Evolutionary conservation across 2,888 invertebrate genomes (phyloP), one percentile per base, ranked within the genome.

Genomic region (Venusia cambrica): DNA sequence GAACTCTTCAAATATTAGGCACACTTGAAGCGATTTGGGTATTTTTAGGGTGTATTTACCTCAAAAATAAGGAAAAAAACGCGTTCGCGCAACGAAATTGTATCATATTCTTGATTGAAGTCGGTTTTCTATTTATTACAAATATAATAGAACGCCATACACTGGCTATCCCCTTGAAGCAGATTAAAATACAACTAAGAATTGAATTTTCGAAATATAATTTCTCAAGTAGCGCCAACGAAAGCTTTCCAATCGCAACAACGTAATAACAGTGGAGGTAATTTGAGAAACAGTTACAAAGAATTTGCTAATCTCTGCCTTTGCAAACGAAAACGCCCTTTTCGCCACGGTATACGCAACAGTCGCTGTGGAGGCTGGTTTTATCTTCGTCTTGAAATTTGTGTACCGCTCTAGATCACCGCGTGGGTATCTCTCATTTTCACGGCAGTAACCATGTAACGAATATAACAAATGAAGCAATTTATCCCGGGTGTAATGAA

Each of bases 381-480:
- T 9, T 29, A 30, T 16, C 27, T 27, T 16, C 35, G 24, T 31
- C 27, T 20, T 25, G 21, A 12, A 12, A 18, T 18, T 22, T 35
- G 26, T 17, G 34, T 19, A 11, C 22, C 18, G 15, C 21, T 2
- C 21, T 33, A 17, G 19, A 32, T 27, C 20, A 35, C 19, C 15
- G 35, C 40, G 40, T 32, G 24, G 35, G 39, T 26, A 15, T 18
- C 40, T 44, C 55, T 51, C 41, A 38, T 38, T 53, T 45, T 35
- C 28, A 35, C 38, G 38, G 29, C 43, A 48, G 45, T 38, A 40
- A 45, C 43, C 41, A 39, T 38, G 41, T 51, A 51, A 29, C 40
- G 47, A 47, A 53, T 52, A 52, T 51, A 49, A 50, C 53, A 50
- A 56, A 57, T 44, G 42, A 28, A 36, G 43, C 51, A 51, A 60